Percentiles rank a stretch among this genome's conserved stretches.
Conservation (phyloP, 2,888 invertebrate species). For the Odontocolon sp. region DNA sequence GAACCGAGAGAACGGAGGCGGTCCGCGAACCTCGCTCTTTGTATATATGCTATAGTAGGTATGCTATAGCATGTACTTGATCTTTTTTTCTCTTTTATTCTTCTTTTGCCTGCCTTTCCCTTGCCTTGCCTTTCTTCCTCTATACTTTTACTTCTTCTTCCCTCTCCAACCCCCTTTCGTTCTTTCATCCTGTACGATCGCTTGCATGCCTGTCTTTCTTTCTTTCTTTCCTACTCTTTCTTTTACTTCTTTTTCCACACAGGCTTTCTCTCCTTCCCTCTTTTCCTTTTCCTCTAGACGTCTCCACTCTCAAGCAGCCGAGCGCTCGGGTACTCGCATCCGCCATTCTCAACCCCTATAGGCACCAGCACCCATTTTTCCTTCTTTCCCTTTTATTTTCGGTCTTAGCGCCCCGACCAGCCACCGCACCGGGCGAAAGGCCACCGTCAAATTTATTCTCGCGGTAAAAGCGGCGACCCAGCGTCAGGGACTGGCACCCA, state of each 20-base stretch:
- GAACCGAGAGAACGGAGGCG: constrained; percentile 46
- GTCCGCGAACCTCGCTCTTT: constrained; percentile 49
- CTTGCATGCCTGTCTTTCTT: constrained; percentile 21
- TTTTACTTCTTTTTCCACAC: constrained; percentile 27
- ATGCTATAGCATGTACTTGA: constrained; percentile 9
- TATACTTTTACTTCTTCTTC: constrained; percentile 40
- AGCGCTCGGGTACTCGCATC: constrained; percentile 23
- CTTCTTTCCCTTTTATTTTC: constrained; percentile 68
- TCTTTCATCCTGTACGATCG: constrained; percentile 23
- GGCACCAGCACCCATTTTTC: constrained; percentile 49
- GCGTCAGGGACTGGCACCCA: constrained; percentile 10
- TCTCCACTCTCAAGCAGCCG: constrained; percentile 48
- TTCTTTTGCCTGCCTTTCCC: constrained; percentile 4
- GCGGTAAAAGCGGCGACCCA: constrained; percentile 74
- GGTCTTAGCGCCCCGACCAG: constrained; percentile 68
- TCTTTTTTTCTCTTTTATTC: constrained; percentile 43
- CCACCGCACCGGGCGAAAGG: constrained; percentile 66
- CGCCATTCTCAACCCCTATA: constrained; percentile 53
- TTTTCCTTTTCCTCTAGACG: constrained; percentile 31
- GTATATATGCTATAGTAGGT: constrained; percentile 9
- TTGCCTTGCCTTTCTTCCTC: constrained; percentile 45
- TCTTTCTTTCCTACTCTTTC: constrained; percentile 21
- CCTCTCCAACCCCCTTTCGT: constrained; percentile 42
- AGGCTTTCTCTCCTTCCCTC: too few species aligned
- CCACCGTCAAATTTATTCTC: constrained; percentile 74